Conservation (phyloP, 1,140 invertebrate genomes). For the Spodoptera frugiperda region DNA sequence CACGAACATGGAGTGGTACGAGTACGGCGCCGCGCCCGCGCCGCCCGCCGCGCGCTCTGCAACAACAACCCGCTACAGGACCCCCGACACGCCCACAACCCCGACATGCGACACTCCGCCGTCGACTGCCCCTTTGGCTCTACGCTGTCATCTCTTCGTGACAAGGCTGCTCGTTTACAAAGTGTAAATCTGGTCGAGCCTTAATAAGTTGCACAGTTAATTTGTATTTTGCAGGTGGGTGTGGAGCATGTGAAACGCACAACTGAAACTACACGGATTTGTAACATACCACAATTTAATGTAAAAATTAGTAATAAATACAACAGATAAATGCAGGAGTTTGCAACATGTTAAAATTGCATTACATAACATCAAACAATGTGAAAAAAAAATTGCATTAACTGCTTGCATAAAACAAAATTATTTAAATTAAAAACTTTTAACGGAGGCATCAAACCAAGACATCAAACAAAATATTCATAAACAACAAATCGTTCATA, state of each 20-base stretch:
- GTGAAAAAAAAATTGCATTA: slow-evolving; percentile 86
- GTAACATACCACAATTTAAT: slow-evolving; percentile 88
- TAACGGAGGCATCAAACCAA: slow-evolving; percentile 86
- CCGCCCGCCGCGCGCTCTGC: slow-evolving; percentile 69
- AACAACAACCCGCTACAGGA: slow-evolving; percentile 51
- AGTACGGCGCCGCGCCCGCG: slow-evolving; percentile 85
- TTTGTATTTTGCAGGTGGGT: slow-evolving; percentile 64
- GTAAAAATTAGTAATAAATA: slow-evolving; percentile 88
- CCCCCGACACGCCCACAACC: slow-evolving; percentile 48
- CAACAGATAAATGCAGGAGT: slow-evolving; percentile 87
- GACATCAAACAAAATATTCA: slow-evolving; percentile 82
- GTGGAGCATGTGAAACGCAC: slow-evolving; percentile 74
- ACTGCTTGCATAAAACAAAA: slow-evolving; percentile 86
- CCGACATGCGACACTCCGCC: slow-evolving; percentile 51
- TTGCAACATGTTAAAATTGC: slow-evolving; percentile 86
- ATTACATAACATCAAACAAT: slow-evolving; percentile 87
- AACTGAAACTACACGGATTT: slow-evolving; percentile 85
- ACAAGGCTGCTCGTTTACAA: background rate
- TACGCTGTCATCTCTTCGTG: background rate
- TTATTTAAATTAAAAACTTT: slow-evolving; percentile 85
- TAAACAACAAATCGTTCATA: slow-evolving; percentile 85
- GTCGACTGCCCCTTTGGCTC: too few species aligned
- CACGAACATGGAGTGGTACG: slow-evolving; percentile 93
- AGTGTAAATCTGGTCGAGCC: slow-evolving; percentile 9
- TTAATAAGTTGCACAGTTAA: slow-evolving; percentile 24